phyloP scores from a whole-genome alignment of 2,888 invertebrate species.

The Panzeria rudis region DNA sequence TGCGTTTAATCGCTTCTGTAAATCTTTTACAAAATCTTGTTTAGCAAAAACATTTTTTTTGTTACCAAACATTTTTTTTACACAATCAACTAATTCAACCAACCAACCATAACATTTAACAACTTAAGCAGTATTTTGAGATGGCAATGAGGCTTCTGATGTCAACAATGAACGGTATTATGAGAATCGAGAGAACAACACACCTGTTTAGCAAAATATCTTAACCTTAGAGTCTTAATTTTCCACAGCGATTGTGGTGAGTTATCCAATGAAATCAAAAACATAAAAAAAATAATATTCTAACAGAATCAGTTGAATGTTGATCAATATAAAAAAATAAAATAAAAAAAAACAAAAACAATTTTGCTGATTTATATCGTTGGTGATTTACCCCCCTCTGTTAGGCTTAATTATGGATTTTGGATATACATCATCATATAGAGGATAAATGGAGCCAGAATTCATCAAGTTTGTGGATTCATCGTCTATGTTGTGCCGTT shows the following conservation, averaged over 20 bases:
- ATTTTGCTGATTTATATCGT: slow-evolving; percentile 70
- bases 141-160: slow-evolving; percentile 39
- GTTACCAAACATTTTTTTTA: slow-evolving; percentile 70
- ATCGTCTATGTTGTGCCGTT: slow-evolving; percentile 45
- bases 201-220: slow-evolving; percentile 38
- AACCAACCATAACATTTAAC: slow-evolving; percentile 36
- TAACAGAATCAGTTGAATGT: slow-evolving; percentile 72
- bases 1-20: slow-evolving; percentile 69
- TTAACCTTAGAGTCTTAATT: slow-evolving; percentile 63
- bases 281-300: slow-evolving; percentile 71
- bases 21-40: slow-evolving; percentile 67
- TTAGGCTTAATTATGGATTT: slow-evolving; percentile 61
- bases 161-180: slow-evolving; percentile 26
- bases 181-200: slow-evolving; percentile 45
- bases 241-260: slow-evolving; percentile 73
- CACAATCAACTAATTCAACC: slow-evolving; percentile 52
- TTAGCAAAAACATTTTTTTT: slow-evolving; percentile 71
- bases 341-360: slow-evolving; percentile 49
- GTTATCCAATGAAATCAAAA: slow-evolving; percentile 72
- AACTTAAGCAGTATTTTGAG: slow-evolving; percentile 43
- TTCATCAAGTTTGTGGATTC: slow-evolving; percentile 52
- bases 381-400: slow-evolving; percentile 72
- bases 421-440: slow-evolving; percentile 50
- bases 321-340: slow-evolving; percentile 66
- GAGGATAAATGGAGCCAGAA: slow-evolving; percentile 53